A percentile compares a stretch with the other conserved stretches of the same genome.
These are phyloP conservation scores for Prietella phreatophila DNA, from an alignment of 2,113 vertebrate genomes.

Conservation along the genomic window DNA sequence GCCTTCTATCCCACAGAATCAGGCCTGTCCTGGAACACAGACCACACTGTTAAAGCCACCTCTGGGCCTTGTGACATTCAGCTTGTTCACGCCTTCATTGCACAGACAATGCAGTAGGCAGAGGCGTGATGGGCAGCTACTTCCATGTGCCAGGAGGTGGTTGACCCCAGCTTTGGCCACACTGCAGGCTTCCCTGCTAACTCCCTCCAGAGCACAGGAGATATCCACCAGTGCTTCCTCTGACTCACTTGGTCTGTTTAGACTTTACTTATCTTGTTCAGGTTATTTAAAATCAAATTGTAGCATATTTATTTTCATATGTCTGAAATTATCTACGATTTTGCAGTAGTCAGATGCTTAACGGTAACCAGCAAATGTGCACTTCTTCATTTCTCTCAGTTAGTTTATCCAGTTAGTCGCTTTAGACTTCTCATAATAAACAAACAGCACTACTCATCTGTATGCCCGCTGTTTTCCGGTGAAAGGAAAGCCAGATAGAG, in stretches of 20 bases:
- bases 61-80: conserved; percentile 53
- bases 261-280: background rate
- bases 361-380: background rate
- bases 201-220: conserved; percentile 16
- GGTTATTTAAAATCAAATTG: background rate
- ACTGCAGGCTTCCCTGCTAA: conserved; percentile 32
- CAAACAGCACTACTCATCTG: background rate
- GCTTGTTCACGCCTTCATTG: conserved; percentile 50
- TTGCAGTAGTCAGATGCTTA: background rate
- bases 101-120: conserved; percentile 41
- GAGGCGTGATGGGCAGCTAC: conserved; percentile 47
- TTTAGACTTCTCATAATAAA: background rate
- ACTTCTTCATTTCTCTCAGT: background rate
- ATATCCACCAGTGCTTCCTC: conserved; percentile 27
- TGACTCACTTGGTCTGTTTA: conserved; percentile 26
- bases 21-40: conserved; percentile 48
- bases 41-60: conserved; percentile 47
- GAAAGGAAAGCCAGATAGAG: conserved; percentile 16
- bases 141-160: conserved; percentile 51
- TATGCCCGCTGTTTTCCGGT: conserved; percentile 14
- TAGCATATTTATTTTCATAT: background rate
- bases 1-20: conserved; percentile 36
- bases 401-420: background rate
- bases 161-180: conserved; percentile 44
- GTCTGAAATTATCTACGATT: background rate